Evolutionary conservation across 2,888 invertebrate species (phyloP), one percentile per base, ranked within the genome.

Genomic region (Melanophora roralis): DNA sequence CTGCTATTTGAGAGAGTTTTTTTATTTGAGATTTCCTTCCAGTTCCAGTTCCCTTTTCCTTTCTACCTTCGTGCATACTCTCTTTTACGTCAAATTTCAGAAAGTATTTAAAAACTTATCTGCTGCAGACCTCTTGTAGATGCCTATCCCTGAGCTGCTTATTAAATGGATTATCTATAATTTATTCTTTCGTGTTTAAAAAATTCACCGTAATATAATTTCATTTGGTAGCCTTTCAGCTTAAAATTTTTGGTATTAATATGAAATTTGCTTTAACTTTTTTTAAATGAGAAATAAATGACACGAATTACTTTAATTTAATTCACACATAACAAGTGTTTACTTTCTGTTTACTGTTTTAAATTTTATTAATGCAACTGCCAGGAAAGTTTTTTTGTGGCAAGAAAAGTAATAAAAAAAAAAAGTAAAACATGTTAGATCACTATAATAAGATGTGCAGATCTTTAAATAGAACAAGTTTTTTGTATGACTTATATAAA

Each of bases 291-390:
- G 64, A 76, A 64, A 76, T 72, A 68, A 80, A 76, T 76, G 80
- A 76, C 80, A 80, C 80, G 80, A 80, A 59, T 80, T 68, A 68
- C 64, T 65, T 73, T 72, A 80, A 73, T 80, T 80, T 64, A 71
- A 75, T 75, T 79, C 79, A 75, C 79, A 79, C 79, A 79, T 79
- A 79, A 79, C 79, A 79, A 79, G 59, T 79, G 74, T 49, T 71
- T 53, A 74, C 69, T 79, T 79, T 75, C 71, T 71, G 71, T 60
- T 71, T 16, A 43, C 27, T 68, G 43, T 16, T 36, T 45, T 67
- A 16, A 36, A 36, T 74, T 74, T 67, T 36, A 72, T 68, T 68
- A 49, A 65, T 62, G 73, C 23, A 38, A 47, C 43, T 75, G 49
- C 16, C 64, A 57, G 45, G 51, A 53, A 14, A 9, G 43, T 45